Evolutionary conservation across 1,140 invertebrate species (phyloP).

Genomic region (Drosophila kohkoa): DNA sequence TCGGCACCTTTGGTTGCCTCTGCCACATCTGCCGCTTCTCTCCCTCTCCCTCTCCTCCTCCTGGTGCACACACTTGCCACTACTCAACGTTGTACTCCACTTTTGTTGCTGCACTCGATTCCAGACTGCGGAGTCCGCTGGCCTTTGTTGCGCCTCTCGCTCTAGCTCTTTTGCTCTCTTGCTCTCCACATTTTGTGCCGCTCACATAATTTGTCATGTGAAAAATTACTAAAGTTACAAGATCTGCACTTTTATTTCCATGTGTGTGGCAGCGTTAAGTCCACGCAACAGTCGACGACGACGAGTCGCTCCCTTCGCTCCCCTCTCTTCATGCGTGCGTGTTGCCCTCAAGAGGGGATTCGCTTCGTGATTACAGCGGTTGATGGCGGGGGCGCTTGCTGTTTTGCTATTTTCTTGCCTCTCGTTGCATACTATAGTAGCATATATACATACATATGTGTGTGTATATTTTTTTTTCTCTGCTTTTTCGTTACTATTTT

Average conservation of each 20-base stretch:
- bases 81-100: neutral
- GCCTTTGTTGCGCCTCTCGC: slow-evolving; percentile 54
- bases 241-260: slow-evolving; percentile 83
- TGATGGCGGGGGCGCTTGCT: slow-evolving; percentile 36
- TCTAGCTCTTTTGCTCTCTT: too few relatives aligned
- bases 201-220: slow-evolving; percentile 84
- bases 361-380: neutral
- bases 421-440: slow-evolving; percentile 28
- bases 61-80: neutral
- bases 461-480: slow-evolving; percentile 16
- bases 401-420: slow-evolving; percentile 75
- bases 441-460: neutral
- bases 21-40: neutral
- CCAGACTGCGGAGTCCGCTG: slow-evolving; percentile 25
- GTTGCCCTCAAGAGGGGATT: slow-evolving; percentile 38
- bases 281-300: slow-evolving; percentile 63
- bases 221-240: slow-evolving; percentile 84
- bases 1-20: slow-evolving; percentile 52
- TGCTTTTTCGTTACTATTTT: slow-evolving; percentile 79
- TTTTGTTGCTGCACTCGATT: slow-evolving; percentile 28
- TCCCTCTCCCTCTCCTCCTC: neutral
- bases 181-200: slow-evolving; percentile 51
- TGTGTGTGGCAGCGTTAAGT: slow-evolving; percentile 69
- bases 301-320: too few relatives aligned
- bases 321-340: slow-evolving; percentile 43